Conservation (phyloP, 2,797 vertebrate species). For the Premnoplex brunnescens region DNA sequence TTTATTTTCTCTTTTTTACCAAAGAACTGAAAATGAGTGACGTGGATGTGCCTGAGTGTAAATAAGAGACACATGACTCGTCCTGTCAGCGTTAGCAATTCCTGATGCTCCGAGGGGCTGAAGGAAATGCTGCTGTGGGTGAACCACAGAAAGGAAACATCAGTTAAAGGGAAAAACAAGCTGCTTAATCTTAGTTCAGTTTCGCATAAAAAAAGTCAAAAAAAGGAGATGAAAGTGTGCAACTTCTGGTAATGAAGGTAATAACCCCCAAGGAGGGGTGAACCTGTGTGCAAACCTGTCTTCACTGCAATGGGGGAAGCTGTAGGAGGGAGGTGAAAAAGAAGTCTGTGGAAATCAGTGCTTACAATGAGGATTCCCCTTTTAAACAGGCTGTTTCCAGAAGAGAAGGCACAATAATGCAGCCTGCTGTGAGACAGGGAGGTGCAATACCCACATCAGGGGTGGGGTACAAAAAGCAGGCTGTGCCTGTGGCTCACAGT, state of each 20-base stretch:
- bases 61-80: background rate
- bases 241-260: background rate
- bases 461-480: background rate
- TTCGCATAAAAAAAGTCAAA: background rate
- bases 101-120: background rate
- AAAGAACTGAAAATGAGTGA: background rate
- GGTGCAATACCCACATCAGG: background rate
- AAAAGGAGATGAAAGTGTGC: background rate
- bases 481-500: background rate
- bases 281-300: background rate
- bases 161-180: background rate
- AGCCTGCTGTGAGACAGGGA: background rate
- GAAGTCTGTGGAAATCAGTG: background rate
- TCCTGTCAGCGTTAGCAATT: background rate
- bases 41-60: background rate
- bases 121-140: background rate
- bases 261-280: background rate
- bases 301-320: background rate
- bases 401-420: background rate
- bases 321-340: background rate
- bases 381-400: background rate
- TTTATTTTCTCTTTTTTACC: background rate
- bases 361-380: background rate
- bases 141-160: background rate
- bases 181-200: background rate